phyloP scores from a whole-genome alignment of 2,888 invertebrate species.

The Eumerus sabulonum region DNA sequence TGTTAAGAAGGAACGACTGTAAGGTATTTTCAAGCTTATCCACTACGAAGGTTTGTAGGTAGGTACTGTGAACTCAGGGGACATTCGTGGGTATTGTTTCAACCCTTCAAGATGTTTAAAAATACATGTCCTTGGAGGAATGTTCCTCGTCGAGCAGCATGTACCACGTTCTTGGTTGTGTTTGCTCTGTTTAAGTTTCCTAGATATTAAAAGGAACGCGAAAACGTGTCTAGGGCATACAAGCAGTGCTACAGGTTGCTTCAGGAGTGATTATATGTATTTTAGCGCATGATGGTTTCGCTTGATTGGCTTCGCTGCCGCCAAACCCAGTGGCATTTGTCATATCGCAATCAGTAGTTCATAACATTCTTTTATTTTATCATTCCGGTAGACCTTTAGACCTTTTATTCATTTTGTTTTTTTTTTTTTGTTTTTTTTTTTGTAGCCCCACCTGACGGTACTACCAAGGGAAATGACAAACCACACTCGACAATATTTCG shows the following conservation, averaged over 20 bases:
- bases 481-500: conserved; percentile 12
- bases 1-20: conserved; percentile 28
- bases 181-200: conserved; percentile 57
- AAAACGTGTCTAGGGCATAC: conserved; percentile 13
- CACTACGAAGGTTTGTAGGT: not conserved
- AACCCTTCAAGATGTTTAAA: conserved; percentile 66
- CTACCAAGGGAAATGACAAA: conserved; percentile 35
- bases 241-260: conserved; percentile 9
- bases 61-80: conserved; percentile 34
- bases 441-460: conserved; percentile 1
- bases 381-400: conserved; percentile 11
- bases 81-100: conserved; percentile 46
- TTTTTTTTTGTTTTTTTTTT: no score
- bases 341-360: conserved; percentile 10
- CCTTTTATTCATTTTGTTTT: not conserved
- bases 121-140: conserved; percentile 66
- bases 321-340: not conserved
- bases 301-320: not conserved
- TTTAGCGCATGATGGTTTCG: not conserved
- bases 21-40: conserved; percentile 4
- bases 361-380: conserved; percentile 33
- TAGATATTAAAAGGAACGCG: conserved; percentile 57
- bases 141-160: conserved; percentile 4
- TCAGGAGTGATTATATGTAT: not conserved
- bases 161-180: conserved; percentile 29